Percentiles rank a stretch among this genome's conserved stretches.
These are phyloP conservation scores for Vespertilio murinus DNA, from an alignment of 2,797 vertebrate species.

Conservation along the genomic window DNA sequence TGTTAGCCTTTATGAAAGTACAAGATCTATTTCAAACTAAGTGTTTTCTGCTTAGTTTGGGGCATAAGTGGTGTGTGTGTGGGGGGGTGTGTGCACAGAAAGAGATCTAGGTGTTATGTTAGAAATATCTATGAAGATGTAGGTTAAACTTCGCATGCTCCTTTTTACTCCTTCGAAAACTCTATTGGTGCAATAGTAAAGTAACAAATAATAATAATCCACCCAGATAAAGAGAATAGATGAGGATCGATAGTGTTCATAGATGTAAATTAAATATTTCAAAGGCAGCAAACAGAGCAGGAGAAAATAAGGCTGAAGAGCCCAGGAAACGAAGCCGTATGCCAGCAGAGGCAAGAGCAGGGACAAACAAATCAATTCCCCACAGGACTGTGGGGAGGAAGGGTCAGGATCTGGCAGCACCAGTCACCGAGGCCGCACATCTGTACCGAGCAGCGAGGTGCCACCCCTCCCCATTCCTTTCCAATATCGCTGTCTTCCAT, in stretches of 20 bases:
- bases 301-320: not conserved
- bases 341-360: not conserved
- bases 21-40: slow-evolving; percentile 16
- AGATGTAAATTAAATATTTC: not conserved
- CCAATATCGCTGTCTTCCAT: slow-evolving; percentile 49
- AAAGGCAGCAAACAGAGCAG: not conserved
- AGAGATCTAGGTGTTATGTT: not conserved
- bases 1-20: not conserved
- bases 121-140: not conserved
- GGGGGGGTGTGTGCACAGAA: not conserved
- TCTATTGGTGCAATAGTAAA: not conserved
- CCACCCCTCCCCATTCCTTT: slow-evolving; percentile 9
- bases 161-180: not conserved
- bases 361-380: not conserved
- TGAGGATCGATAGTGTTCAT: not conserved
- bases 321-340: not conserved
- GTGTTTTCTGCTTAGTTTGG: not conserved
- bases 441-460: slow-evolving; percentile 27
- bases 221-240: not conserved
- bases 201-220: not conserved
- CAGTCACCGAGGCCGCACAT: not conserved
- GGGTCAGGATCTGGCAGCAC: not conserved
- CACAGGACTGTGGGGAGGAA: not conserved
- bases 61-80: not conserved
- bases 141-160: not conserved